Percentiles rank a stretch among this genome's conserved stretches.
Evolutionary conservation across 1,140 invertebrate genomes (phyloP).

Genomic region (Neocloeon triangulifer): DNA sequence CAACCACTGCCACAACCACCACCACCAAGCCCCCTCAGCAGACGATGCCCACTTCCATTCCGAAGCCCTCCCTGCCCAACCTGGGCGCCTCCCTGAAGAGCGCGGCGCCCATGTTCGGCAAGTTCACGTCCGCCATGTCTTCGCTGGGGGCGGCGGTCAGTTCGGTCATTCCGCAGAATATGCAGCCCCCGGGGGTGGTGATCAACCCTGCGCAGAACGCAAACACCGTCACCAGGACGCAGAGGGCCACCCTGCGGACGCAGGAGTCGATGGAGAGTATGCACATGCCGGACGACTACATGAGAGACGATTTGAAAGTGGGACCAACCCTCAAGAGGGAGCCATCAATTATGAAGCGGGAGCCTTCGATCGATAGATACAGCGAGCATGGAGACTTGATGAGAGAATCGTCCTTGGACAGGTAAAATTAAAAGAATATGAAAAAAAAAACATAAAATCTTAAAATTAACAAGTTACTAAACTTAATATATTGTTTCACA

Average conservation of each 20-base stretch:
- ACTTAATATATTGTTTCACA: no score
- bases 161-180: neutral
- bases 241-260: constrained; percentile 6
- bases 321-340: no score
- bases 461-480: no score
- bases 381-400: no score
- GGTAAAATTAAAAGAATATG: no score
- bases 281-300: no score
- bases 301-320: no score
- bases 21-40: constrained; percentile 3
- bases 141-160: neutral
- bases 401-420: no score
- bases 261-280: constrained; percentile 21
- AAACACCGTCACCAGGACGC: constrained; percentile 3
- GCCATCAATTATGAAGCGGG: no score
- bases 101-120: neutral
- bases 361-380: no score
- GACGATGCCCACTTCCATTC: neutral
- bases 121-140: neutral
- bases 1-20: constrained; percentile 5
- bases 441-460: no score
- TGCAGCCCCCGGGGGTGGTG: neutral
- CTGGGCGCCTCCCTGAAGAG: constrained; percentile 4
- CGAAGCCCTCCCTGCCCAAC: no score
- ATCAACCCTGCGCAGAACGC: neutral